These are phyloP conservation scores for Galerucella nymphaeae DNA, from an alignment of 2,888 invertebrate species.

Conservation along the genomic window DNA sequence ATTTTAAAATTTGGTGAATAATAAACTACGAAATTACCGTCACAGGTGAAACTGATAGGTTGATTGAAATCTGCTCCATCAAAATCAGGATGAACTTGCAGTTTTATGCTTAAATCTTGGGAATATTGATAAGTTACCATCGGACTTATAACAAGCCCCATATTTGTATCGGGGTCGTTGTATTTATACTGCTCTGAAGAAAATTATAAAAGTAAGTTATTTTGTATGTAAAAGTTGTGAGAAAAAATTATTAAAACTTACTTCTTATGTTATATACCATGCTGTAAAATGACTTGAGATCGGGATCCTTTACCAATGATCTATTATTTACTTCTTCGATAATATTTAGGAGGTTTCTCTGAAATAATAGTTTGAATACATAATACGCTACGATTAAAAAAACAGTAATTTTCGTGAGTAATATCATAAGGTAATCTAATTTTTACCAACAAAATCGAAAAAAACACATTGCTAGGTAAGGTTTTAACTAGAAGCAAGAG, in stretches of 20 bases:
- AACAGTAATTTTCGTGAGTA: background rate
- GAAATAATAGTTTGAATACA: conserved; percentile 45
- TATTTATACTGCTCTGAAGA: conserved; percentile 76
- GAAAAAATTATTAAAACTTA: conserved; percentile 63
- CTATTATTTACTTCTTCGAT: conserved; percentile 73
- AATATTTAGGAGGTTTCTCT: conserved; percentile 69
- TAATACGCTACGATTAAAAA: background rate
- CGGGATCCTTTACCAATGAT: conserved; percentile 70
- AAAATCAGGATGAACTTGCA: conserved; percentile 79
- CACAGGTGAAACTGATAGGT: conserved; percentile 91
- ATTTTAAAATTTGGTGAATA: background rate
- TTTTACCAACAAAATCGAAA: too few relatives aligned
- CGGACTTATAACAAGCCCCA: conserved; percentile 89
- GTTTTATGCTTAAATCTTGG: conserved; percentile 87
- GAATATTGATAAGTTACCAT: conserved; percentile 83
- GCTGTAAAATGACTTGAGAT: conserved; percentile 83
- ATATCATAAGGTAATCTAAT: too few relatives aligned
- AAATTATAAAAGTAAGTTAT: conserved; percentile 38
- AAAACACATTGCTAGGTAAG: too few relatives aligned
- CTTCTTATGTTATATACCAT: conserved; percentile 85
- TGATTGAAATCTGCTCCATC: conserved; percentile 62
- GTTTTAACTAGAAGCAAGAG: too few relatives aligned
- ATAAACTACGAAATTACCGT: conserved; percentile 73
- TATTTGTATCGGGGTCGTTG: conserved; percentile 82
- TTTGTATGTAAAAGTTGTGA: too few relatives aligned